phyloP scores from a whole-genome alignment of 2,888 invertebrate species.

The Acanthosepion esculentum region DNA sequence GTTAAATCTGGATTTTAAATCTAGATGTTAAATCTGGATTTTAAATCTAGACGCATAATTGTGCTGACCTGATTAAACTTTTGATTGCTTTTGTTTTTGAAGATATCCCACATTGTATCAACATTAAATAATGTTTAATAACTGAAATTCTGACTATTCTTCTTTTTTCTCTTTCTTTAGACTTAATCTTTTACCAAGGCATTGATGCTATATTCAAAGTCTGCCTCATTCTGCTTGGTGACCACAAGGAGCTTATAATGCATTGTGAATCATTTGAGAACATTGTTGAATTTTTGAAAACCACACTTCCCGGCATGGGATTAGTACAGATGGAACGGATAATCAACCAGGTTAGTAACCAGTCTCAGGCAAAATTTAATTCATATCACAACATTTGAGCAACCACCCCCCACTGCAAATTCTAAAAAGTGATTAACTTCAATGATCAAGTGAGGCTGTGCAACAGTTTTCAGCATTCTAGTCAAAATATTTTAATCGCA shows the following conservation, averaged over 20 bases:
- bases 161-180: constrained; percentile 77
- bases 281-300: constrained; percentile 93
- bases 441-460: too few relatives aligned
- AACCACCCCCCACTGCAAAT: too few relatives aligned
- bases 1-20: too few relatives aligned
- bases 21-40: too few relatives aligned
- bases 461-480: too few relatives aligned
- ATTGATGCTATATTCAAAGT: constrained; percentile 92
- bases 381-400: not conserved
- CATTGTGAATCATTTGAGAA: constrained; percentile 92
- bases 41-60: too few relatives aligned
- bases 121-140: not conserved
- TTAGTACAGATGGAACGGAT: constrained; percentile 83
- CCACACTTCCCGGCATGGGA: constrained; percentile 78
- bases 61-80: too few relatives aligned
- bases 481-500: too few relatives aligned
- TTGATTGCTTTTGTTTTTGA: too few relatives aligned
- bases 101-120: not conserved
- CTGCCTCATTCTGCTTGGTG: constrained; percentile 87
- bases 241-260: constrained; percentile 88
- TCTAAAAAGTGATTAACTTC: too few relatives aligned
- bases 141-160: not conserved
- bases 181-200: constrained; percentile 91
- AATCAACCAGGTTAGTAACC: constrained; percentile 84
- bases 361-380: not conserved